phyloP scores from a whole-genome alignment of 2,797 vertebrate genomes.

The Chromobotia macracanthus region DNA sequence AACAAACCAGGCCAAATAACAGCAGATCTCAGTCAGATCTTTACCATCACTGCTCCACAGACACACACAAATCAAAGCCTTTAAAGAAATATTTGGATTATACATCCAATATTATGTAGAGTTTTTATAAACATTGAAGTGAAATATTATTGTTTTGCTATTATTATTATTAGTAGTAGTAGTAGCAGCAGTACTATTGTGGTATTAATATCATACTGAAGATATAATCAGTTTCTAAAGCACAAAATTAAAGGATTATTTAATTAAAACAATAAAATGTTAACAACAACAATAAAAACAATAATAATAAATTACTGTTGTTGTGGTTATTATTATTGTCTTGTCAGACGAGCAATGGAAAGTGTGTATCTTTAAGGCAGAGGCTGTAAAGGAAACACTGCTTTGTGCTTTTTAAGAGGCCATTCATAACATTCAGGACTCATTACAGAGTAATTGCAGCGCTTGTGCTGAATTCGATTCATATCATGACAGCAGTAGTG shows the following conservation, averaged over 20 bases:
- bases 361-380: slow-evolving; percentile 47
- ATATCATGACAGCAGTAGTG: slow-evolving; percentile 69
- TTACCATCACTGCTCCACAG: background rate
- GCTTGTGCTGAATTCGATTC: slow-evolving; percentile 70
- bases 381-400: slow-evolving; percentile 52
- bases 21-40: background rate
- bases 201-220: no score
- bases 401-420: slow-evolving; percentile 67
- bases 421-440: slow-evolving; percentile 72
- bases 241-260: no score
- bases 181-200: no score
- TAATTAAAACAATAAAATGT: no score
- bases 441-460: slow-evolving; percentile 59
- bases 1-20: slow-evolving; percentile 33
- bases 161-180: no score
- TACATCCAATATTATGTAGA: background rate
- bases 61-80: background rate
- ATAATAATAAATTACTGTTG: background rate
- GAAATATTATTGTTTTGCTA: no score
- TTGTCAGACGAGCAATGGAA: background rate
- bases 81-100: background rate
- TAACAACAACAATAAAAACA: background rate
- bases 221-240: no score
- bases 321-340: no score
- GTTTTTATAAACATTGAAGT: no score